Conservation (phyloP, 2,888 invertebrate genomes). For the Drosophila falleni region DNA sequence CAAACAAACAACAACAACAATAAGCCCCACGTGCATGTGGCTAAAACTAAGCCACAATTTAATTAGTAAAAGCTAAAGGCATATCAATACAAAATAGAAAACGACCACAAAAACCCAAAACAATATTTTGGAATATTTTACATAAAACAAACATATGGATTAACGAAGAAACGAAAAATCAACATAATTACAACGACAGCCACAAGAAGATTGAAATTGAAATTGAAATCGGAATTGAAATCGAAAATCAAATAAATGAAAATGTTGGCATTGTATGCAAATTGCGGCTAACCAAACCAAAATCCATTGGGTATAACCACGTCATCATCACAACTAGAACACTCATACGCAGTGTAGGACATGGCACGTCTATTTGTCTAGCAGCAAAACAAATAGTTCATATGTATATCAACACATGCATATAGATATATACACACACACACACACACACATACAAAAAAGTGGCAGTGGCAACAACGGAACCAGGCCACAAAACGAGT, state of each 20-base stretch:
- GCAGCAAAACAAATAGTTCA: slow-evolving; percentile 25
- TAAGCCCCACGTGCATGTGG: slow-evolving; percentile 37
- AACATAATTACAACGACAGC: slow-evolving; percentile 12
- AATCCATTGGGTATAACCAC: slow-evolving; percentile 33
- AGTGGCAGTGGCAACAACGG: slow-evolving; percentile 29
- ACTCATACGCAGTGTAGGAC: slow-evolving; percentile 31
- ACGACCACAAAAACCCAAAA: slow-evolving; percentile 19
- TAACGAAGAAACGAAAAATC: slow-evolving; percentile 5
- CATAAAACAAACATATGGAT: slow-evolving; percentile 18
- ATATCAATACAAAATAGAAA: slow-evolving; percentile 44
- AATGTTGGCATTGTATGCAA: slow-evolving; percentile 50
- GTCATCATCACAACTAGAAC: slow-evolving; percentile 44
- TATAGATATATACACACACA: slow-evolving; percentile 1
- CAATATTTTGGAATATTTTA: slow-evolving; percentile 42
- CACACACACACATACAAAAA: not conserved
- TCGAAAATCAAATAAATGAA: slow-evolving; percentile 26
- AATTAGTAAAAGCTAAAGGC: slow-evolving; percentile 40
- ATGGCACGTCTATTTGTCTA: slow-evolving; percentile 41
- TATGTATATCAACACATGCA: slow-evolving; percentile 5
- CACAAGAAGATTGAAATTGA: slow-evolving; percentile 4
- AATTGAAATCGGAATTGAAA: too few species aligned
- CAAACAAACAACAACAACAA: slow-evolving; percentile 27
- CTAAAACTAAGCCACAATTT: slow-evolving; percentile 26
- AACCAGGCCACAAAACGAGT: slow-evolving; percentile 44
- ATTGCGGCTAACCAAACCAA: slow-evolving; percentile 44